Evolutionary conservation across 2,888 invertebrate species (phyloP).

Genomic region (Cataglyphis rosenhaueri): DNA sequence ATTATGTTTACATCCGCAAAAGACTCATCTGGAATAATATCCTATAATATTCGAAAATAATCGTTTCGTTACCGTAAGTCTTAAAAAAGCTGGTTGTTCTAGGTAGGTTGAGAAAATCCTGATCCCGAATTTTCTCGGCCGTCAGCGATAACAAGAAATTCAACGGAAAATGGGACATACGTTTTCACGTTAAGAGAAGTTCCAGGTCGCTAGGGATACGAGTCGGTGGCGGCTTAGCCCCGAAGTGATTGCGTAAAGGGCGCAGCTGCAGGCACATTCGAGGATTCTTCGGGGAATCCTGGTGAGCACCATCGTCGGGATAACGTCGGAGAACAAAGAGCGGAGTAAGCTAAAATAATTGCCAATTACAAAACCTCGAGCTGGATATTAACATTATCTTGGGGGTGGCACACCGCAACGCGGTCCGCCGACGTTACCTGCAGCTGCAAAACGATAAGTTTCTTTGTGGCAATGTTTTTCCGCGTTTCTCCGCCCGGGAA

Average conservation of each 20-base stretch:
- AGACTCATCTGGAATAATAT: slow-evolving; percentile 27
- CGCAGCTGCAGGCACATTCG: slow-evolving; percentile 60
- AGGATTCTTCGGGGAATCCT: slow-evolving; percentile 71
- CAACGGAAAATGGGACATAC: slow-evolving; percentile 34
- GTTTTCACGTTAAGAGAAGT: slow-evolving; percentile 62
- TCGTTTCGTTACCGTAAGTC: slow-evolving; percentile 18
- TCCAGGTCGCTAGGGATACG: slow-evolving; percentile 57
- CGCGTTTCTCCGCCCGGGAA: slow-evolving; percentile 48
- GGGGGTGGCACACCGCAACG: slow-evolving; percentile 32
- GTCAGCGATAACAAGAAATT: slow-evolving; percentile 30
- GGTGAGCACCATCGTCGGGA: slow-evolving; percentile 57
- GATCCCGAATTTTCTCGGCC: slow-evolving; percentile 46
- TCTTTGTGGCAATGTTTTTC: slow-evolving; percentile 66
- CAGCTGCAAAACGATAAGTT: slow-evolving; percentile 50
- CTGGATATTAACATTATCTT: slow-evolving; percentile 81
- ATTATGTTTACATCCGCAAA: neutral
- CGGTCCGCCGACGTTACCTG: slow-evolving; percentile 51
- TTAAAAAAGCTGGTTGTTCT: slow-evolving; percentile 14
- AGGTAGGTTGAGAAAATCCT: slow-evolving; percentile 46
- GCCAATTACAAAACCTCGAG: slow-evolving; percentile 80
- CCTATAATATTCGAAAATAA: slow-evolving; percentile 42
- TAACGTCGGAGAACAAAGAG: slow-evolving; percentile 77
- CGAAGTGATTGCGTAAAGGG: slow-evolving; percentile 69
- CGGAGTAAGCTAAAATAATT: slow-evolving; percentile 80
- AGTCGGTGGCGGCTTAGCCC: slow-evolving; percentile 55